Evolutionary conservation across 2,888 invertebrate genomes (phyloP).

Genomic region (Gerris lacustris): DNA sequence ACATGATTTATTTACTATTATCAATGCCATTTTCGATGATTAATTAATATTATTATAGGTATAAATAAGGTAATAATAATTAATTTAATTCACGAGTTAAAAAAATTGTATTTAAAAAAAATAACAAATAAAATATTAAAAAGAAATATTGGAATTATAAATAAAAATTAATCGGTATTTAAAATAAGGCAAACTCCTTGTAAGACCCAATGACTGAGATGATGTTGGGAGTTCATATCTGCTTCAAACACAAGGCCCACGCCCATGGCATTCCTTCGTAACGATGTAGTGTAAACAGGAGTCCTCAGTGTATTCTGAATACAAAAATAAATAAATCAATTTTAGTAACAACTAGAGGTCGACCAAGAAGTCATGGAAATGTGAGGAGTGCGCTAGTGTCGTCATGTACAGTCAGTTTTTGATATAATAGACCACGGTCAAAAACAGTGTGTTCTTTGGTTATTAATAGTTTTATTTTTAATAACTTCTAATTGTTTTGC

Average conservation of each 20-base stretch:
- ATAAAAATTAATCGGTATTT: slow-evolving; percentile 55
- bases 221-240: slow-evolving; percentile 67
- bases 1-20: no score
- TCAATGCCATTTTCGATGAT: no score
- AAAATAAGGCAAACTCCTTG: slow-evolving; percentile 80
- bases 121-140: background rate
- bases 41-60: no score
- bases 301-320: slow-evolving; percentile 69
- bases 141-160: background rate
- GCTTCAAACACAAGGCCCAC: slow-evolving; percentile 84
- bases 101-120: background rate
- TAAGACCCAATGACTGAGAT: slow-evolving; percentile 77
- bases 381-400: no score
- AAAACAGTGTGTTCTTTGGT: no score
- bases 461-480: no score
- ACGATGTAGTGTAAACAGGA: slow-evolving; percentile 82
- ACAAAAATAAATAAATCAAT: background rate
- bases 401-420: no score
- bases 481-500: no score
- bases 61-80: no score
- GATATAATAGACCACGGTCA: no score
- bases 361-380: no score
- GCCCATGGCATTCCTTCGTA: slow-evolving; percentile 79
- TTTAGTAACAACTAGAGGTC: no score
- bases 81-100: background rate